A percentile compares a stretch with the other conserved stretches of the same genome.
Conservation (phyloP, 2,113 vertebrate species). For the Progne subis region DNA sequence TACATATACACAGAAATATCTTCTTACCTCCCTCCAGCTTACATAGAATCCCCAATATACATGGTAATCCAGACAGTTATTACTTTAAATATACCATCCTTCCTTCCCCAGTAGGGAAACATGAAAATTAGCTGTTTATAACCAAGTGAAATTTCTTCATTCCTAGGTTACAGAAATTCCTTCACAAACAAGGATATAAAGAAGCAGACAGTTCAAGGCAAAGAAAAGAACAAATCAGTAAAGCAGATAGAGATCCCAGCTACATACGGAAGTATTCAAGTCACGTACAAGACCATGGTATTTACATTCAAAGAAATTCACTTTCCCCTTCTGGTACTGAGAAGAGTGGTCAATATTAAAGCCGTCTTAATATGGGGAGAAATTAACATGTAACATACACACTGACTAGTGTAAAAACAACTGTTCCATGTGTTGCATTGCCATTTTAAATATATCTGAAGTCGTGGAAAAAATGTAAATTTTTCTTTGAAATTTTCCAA, state of each 20-base stretch:
- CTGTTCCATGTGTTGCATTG: neutral
- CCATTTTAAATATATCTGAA: neutral
- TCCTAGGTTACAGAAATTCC: neutral
- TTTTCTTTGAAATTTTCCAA: no score
- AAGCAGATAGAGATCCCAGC: neutral
- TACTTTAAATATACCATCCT: neutral
- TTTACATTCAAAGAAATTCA: neutral
- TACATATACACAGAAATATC: neutral
- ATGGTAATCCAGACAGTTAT: neutral
- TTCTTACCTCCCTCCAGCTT: neutral
- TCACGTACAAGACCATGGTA: neutral
- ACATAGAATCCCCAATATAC: neutral
- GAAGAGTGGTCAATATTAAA: neutral
- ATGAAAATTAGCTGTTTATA: neutral
- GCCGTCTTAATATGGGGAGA: neutral
- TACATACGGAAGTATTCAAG: neutral
- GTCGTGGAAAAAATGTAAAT: neutral
- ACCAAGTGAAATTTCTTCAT: neutral
- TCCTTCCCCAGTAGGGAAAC: neutral
- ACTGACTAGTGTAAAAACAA: neutral
- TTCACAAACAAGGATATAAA: neutral
- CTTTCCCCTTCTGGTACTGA: neutral
- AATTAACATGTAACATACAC: neutral
- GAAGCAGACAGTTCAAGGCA: neutral
- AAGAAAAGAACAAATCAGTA: neutral